Evolutionary conservation across 2,888 invertebrate species (phyloP).

Genomic region (Trachelus stipa): DNA sequence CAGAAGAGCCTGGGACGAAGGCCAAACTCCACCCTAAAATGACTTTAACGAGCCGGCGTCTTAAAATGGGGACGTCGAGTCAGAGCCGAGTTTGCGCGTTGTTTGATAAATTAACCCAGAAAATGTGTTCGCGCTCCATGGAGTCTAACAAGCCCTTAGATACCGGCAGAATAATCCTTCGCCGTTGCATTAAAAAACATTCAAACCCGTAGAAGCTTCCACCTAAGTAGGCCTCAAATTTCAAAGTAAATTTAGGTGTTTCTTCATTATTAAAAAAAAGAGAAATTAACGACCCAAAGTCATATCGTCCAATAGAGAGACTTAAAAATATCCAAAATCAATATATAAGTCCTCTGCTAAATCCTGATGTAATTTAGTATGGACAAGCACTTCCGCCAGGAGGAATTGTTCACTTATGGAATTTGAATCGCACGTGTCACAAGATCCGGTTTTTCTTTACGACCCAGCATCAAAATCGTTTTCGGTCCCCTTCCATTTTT

Average conservation of each 20-base stretch:
- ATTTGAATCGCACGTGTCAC: conserved; percentile 42
- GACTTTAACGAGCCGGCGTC: conserved; percentile 58
- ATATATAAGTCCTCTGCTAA: not conserved
- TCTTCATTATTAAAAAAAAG: not conserved
- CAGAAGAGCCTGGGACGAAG: conserved; percentile 23
- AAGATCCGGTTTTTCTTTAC: conserved; percentile 30
- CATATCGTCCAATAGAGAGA: not conserved
- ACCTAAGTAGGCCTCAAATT: not conserved
- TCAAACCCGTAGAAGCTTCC: not conserved
- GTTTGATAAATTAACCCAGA: conserved; percentile 56
- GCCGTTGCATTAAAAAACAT: not conserved
- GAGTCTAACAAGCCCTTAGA: conserved; percentile 36
- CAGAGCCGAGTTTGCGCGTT: conserved; percentile 47
- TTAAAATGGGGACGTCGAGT: conserved; percentile 50
- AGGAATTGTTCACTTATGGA: conserved; percentile 49
- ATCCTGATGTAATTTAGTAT: not conserved
- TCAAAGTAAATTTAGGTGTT: not conserved
- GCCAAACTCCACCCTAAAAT: conserved; percentile 44
- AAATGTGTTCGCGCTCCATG: conserved; percentile 30
- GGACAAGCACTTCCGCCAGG: not conserved
- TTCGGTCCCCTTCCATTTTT: conserved; percentile 15
- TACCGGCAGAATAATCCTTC: not conserved
- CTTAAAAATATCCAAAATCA: not conserved
- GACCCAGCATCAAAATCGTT: conserved; percentile 8
- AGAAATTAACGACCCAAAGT: not conserved